Evolutionary conservation across 2,888 invertebrate species (phyloP).

Genomic region (Drosophila cracens): DNA sequence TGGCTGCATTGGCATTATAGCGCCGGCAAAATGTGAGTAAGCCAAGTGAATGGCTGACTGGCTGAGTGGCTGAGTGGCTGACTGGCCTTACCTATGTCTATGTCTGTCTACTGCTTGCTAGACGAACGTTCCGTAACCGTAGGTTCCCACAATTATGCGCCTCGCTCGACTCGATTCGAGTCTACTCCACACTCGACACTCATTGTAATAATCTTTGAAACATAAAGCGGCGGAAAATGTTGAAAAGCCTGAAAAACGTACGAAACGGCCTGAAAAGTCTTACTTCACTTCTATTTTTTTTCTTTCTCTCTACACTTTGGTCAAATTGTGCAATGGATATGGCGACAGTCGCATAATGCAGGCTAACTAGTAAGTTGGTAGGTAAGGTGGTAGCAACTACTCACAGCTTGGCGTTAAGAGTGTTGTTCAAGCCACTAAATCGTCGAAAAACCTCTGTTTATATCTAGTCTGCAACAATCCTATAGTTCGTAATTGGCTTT

Average conservation of each 20-base stretch:
- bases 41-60: constrained; percentile 69
- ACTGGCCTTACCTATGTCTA: constrained; percentile 62
- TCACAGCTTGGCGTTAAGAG: constrained; percentile 1
- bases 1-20: constrained; percentile 77
- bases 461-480: background rate
- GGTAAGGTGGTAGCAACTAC: constrained; percentile 17
- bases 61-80: constrained; percentile 41
- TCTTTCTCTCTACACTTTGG: constrained; percentile 26
- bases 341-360: constrained; percentile 42
- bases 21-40: constrained; percentile 73
- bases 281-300: constrained; percentile 55
- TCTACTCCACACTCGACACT: constrained; percentile 49
- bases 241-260: constrained; percentile 65
- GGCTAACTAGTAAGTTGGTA: constrained; percentile 3
- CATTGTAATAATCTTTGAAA: constrained; percentile 76
- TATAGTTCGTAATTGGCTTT: background rate
- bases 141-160: constrained; percentile 78
- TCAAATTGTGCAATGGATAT: constrained; percentile 66
- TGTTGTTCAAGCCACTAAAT: background rate
- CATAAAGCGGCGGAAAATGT: constrained; percentile 73
- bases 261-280: constrained; percentile 51
- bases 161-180: constrained; percentile 58
- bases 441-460: background rate
- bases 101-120: constrained; percentile 65
- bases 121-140: constrained; percentile 76